Percentiles rank a stretch among this genome's conserved stretches.
These are phyloP conservation scores for Gobiocypris rarus DNA, from an alignment of 2,113 vertebrate genomes.

Conservation along the genomic window DNA sequence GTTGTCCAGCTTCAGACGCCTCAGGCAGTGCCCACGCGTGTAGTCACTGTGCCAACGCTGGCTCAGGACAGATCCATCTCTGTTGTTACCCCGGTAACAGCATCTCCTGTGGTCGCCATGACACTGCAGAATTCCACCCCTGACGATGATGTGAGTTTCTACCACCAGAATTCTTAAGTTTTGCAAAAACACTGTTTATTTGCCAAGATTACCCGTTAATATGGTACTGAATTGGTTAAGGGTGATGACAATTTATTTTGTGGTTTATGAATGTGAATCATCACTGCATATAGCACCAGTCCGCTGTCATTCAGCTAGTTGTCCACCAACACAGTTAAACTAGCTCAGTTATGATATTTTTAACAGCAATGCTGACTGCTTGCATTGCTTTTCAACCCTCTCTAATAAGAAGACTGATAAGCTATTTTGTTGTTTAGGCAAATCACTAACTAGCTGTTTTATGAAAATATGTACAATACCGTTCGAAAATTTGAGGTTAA, in stretches of 20 bases:
- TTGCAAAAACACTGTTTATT: neutral
- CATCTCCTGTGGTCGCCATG: slow-evolving; percentile 58
- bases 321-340: neutral
- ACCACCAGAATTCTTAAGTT: neutral
- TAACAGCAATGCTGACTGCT: neutral
- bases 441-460: neutral
- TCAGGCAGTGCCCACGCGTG: slow-evolving; percentile 71
- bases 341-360: neutral
- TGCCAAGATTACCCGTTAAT: neutral
- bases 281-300: neutral
- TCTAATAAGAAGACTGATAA: neutral
- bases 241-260: neutral
- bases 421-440: neutral
- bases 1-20: slow-evolving; percentile 85
- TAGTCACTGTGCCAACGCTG: slow-evolving; percentile 74
- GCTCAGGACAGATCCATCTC: slow-evolving; percentile 70
- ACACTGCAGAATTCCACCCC: slow-evolving; percentile 63
- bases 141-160: slow-evolving; percentile 75
- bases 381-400: neutral
- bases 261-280: neutral
- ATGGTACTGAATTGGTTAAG: neutral
- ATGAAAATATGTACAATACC: neutral
- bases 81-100: slow-evolving; percentile 67
- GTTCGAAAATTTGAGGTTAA: too few relatives aligned
- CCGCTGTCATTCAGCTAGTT: neutral